Evolutionary conservation across 2,113 vertebrate species (phyloP), one percentile per base, ranked within the genome.

Genomic region (Jacana jacana): DNA sequence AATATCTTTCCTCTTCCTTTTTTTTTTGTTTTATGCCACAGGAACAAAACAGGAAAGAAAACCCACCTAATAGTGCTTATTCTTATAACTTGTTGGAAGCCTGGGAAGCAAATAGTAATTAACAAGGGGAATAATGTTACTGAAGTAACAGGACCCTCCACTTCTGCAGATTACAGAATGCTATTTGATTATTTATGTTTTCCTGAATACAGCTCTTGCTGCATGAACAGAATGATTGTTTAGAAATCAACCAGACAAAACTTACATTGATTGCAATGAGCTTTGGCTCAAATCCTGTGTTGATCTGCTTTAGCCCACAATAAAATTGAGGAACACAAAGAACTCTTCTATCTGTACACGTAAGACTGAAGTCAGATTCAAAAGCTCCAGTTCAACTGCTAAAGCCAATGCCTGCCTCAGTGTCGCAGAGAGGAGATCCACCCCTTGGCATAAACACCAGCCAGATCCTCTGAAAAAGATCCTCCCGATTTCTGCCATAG

Each of bases 211-310:
- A 91, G 68, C 54, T 35, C 55, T 83, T 90, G 39, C 44, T 65
- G 27, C 77, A 81, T 71, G 65, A 96, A 92, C 30, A 68, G 76
- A 86, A 83, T 60, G 76, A 63, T 11, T 88, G 83, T 80, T 81
- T n/a, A 68, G 81, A 93, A 94, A 75, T 63, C 60, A 77, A 23
- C 24, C 11, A 51, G 51, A 96, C 76, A 94, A 95, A 93, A 93
- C 73, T 52, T 88, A 72, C 65, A 96, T 64, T 84, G 72, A 92
- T 35, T 2, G 16, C 81, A 91, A 95, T 77, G 17, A 93, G 93
- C 86, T 93, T 96, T 94, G 92, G 96, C 93, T 95, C 77, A 76
- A 92, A 90, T 86, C 73, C 86, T 40, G 63, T 51, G 72, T 90
- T 96, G 92, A 88, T 95, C 75, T 96, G 95, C 80, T 89, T 87